These are phyloP conservation scores for Hemithea aestivaria DNA, from an alignment of 2,888 invertebrate genomes.

Conservation along the genomic window DNA sequence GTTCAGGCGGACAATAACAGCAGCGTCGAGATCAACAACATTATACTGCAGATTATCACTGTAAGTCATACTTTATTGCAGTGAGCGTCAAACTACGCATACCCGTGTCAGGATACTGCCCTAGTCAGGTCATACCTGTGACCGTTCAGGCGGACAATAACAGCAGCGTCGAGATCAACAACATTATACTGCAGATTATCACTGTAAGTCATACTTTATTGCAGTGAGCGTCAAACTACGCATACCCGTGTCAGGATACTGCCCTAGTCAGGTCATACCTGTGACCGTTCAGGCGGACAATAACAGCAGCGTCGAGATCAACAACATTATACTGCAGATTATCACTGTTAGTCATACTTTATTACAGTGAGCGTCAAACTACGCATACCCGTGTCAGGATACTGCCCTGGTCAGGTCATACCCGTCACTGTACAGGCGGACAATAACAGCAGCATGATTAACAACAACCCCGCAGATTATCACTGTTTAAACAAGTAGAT, in stretches of 20 bases:
- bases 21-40: constrained; percentile 42
- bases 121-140: constrained; percentile 50
- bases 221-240: constrained; percentile 31
- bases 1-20: constrained; percentile 42
- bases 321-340: constrained; percentile 46
- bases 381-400: constrained; percentile 43
- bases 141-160: constrained; percentile 39
- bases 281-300: constrained; percentile 42
- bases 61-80: constrained; percentile 32
- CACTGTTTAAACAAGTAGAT: constrained; percentile 27
- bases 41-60: constrained; percentile 44
- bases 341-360: constrained; percentile 35
- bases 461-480: constrained; percentile 46
- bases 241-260: constrained; percentile 47
- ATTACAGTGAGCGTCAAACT: constrained; percentile 30
- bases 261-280: constrained; percentile 51
- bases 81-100: constrained; percentile 22
- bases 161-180: constrained; percentile 43
- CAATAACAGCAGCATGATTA: constrained; percentile 44
- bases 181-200: constrained; percentile 45
- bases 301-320: constrained; percentile 42
- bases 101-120: constrained; percentile 49
- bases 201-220: constrained; percentile 34
- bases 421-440: constrained; percentile 40
- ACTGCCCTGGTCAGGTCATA: constrained; percentile 50